Conservation (phyloP, 1,140 invertebrate species). For the Pentalonia nigronervosa region DNA sequence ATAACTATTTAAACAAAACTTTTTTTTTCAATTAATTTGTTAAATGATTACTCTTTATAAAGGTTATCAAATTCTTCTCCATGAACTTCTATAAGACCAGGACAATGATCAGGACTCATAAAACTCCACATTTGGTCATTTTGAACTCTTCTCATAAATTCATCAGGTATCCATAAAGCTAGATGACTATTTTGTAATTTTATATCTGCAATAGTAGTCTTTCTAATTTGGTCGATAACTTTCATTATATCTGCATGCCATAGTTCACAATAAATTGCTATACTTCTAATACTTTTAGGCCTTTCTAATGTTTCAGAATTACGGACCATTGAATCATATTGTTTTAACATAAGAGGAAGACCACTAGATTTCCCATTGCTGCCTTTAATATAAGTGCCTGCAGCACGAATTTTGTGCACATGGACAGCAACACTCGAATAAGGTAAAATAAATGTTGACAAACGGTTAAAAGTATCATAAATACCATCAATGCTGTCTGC, state of each 20-base stretch:
- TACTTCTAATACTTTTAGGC: slow-evolving; percentile 87
- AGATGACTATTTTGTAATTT: slow-evolving; percentile 96
- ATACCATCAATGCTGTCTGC: slow-evolving; percentile 99
- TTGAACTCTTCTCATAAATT: slow-evolving; percentile 97
- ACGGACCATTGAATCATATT: slow-evolving; percentile 89
- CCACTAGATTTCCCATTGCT: slow-evolving; percentile 97
- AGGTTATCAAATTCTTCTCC: slow-evolving; percentile 93
- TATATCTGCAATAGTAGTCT: slow-evolving; percentile 90
- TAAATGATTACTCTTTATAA: slow-evolving; percentile 74
- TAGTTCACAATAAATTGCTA: slow-evolving; percentile 97
- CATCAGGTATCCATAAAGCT: slow-evolving; percentile 97
- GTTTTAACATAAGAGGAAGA: slow-evolving; percentile 93
- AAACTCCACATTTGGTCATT: slow-evolving; percentile 88
- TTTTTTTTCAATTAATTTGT: neutral
- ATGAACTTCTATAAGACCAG: slow-evolving; percentile 89
- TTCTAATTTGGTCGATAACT: slow-evolving; percentile 92
- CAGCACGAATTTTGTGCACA: slow-evolving; percentile 94
- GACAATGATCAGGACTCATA: slow-evolving; percentile 97
- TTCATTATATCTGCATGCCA: slow-evolving; percentile 99
- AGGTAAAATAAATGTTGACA: slow-evolving; percentile 95
- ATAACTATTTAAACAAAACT: neutral
- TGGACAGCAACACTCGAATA: slow-evolving; percentile 97
- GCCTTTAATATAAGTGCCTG: slow-evolving; percentile 90
- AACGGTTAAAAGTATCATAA: slow-evolving; percentile 92
- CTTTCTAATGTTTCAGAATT: slow-evolving; percentile 43